Evolutionary conservation across 2,888 invertebrate genomes (phyloP).

Genomic region (Rhorus exstirpatorius): DNA sequence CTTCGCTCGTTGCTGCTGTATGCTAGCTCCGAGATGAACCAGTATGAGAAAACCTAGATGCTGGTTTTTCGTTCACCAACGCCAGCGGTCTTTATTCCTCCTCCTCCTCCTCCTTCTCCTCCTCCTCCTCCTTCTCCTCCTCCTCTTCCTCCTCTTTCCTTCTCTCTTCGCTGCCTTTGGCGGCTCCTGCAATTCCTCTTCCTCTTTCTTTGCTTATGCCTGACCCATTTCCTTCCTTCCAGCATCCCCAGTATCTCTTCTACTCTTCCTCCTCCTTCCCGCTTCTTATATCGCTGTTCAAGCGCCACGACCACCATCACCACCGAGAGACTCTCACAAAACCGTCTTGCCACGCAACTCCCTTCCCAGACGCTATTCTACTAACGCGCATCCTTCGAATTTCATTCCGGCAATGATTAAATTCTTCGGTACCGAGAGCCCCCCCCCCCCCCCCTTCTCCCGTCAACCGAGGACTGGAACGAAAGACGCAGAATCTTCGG

Average conservation of each 20-base stretch:
- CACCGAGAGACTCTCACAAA: conserved; percentile 52
- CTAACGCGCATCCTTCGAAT: conserved; percentile 74
- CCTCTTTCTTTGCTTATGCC: conserved; percentile 73
- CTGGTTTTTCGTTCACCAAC: conserved; percentile 50
- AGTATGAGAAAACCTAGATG: not conserved
- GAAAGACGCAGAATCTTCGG: conserved; percentile 5
- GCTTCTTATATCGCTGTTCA: conserved; percentile 39
- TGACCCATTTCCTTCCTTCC: conserved; percentile 73
- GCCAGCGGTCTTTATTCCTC: conserved; percentile 39
- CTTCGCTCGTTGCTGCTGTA: conserved; percentile 41
- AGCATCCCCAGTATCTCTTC: conserved; percentile 19
- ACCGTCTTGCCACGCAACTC: conserved; percentile 45
- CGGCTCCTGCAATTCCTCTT: conserved; percentile 65
- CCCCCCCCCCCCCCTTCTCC: not conserved
- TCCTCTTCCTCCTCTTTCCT: not conserved
- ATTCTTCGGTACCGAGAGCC: conserved; percentile 67
- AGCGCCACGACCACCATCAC: conserved; percentile 34
- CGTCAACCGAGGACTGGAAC: not conserved
- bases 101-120: conserved; percentile 1
- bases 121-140: not conserved
- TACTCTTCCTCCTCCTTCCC: conserved; percentile 32
- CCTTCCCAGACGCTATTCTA: conserved; percentile 63
- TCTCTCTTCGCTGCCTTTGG: not conserved
- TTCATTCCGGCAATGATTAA: conserved; percentile 75
- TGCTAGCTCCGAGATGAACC: conserved; percentile 5